phyloP scores from a whole-genome alignment of 2,888 invertebrate species.

The Napeogenes sylphis region DNA sequence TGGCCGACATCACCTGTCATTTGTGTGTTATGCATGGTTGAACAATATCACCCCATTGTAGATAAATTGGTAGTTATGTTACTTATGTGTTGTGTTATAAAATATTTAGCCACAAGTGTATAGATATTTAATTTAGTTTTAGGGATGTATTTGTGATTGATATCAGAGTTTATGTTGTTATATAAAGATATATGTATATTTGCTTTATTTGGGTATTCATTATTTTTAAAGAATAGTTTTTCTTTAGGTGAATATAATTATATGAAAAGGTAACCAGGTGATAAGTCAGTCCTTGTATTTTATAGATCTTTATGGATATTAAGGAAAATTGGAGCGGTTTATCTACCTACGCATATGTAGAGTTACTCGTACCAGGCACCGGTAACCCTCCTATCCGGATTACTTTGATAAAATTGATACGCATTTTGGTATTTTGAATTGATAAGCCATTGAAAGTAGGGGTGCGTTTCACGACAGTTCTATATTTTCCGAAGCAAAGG shows the following conservation, averaged over 20 bases:
- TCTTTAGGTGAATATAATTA: no score
- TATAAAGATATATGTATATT: no score
- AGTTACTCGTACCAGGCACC: slow-evolving; percentile 63
- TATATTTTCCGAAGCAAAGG: slow-evolving; percentile 9
- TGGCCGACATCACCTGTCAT: slow-evolving; percentile 65
- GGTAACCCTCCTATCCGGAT: slow-evolving; percentile 49
- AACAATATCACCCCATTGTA: slow-evolving; percentile 38
- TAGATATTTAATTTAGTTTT: no score
- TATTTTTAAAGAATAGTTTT: no score
- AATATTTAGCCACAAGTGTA: no score
- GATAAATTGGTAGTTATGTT: slow-evolving; percentile 22
- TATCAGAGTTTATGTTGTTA: no score
- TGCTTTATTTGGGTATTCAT: no score
- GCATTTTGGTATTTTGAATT: slow-evolving; percentile 34
- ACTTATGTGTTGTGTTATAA: slow-evolving; percentile 15
- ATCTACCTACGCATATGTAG: slow-evolving; percentile 8
- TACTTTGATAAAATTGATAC: slow-evolving; percentile 60
- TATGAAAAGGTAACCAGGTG: not conserved
- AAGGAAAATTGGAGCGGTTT: no score
- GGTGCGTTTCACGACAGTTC: slow-evolving; percentile 34
- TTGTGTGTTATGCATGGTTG: slow-evolving; percentile 54
- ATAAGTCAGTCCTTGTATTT: slow-evolving; percentile 3
- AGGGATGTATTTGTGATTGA: no score
- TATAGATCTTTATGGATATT: not conserved
- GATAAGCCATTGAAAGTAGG: slow-evolving; percentile 46